Conservation (phyloP, 2,113 vertebrate species). For the Hippopotamus amphibius region DNA sequence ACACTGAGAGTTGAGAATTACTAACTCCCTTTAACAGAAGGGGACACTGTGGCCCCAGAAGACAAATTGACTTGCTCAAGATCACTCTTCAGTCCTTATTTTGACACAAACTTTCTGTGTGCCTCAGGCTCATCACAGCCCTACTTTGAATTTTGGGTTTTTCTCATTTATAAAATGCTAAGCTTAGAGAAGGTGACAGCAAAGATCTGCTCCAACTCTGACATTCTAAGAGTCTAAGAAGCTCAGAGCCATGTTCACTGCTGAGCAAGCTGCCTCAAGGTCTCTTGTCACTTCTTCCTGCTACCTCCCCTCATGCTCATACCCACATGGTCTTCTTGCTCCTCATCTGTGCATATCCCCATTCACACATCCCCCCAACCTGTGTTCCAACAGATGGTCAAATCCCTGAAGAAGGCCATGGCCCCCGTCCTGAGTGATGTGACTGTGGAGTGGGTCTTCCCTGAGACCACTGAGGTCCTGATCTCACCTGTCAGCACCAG, state of each 20-base stretch:
- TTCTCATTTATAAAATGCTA: constrained; percentile 10
- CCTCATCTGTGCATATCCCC: background rate
- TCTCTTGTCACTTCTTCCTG: background rate
- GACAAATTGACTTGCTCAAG: background rate
- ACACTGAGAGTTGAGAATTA: background rate
- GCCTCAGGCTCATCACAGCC: background rate
- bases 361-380: background rate
- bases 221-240: background rate
- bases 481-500: constrained; percentile 92
- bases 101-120: background rate
- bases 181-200: background rate
- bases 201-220: background rate
- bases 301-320: background rate
- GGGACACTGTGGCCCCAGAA: background rate
- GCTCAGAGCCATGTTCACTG: background rate
- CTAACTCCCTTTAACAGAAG: background rate
- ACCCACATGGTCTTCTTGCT: background rate
- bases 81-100: background rate
- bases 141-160: background rate
- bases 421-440: constrained; percentile 94
- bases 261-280: background rate
- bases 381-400: constrained; percentile 91
- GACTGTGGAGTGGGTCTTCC: constrained; percentile 96
- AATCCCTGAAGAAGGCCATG: constrained; percentile 96
- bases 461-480: constrained; percentile 94